Evolutionary conservation across 2,797 vertebrate genomes (phyloP).

Genomic region (Parauchenoglanis ngamensis): DNA sequence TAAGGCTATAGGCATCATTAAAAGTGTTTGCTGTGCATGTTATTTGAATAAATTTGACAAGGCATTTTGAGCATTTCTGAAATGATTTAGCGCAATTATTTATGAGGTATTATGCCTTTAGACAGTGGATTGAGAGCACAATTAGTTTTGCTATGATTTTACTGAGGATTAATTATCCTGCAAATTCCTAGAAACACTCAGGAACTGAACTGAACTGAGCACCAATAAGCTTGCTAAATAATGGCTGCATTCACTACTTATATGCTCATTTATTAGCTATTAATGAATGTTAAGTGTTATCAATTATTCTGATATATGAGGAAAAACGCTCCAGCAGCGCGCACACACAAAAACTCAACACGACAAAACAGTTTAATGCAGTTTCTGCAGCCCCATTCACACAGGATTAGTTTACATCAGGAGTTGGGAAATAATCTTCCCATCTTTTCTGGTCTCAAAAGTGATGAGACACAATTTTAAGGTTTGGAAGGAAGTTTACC

Average conservation of each 20-base stretch:
- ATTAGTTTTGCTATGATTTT: slow-evolving; percentile 5
- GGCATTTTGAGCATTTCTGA: background rate
- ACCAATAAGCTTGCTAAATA: background rate
- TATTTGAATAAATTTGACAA: background rate
- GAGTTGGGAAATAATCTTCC: background rate
- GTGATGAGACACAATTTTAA: too few species aligned
- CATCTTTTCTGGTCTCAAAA: background rate
- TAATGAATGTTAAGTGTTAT: background rate
- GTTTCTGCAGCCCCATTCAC: background rate
- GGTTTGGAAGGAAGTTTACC: too few species aligned
- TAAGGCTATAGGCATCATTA: background rate
- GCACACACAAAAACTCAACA: background rate
- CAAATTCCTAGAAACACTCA: background rate
- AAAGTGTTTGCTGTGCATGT: background rate
- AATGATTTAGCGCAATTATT: background rate
- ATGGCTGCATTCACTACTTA: background rate
- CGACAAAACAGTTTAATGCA: background rate
- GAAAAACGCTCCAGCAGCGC: background rate
- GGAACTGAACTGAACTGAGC: background rate
- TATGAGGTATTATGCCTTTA: background rate
- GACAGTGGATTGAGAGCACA: background rate
- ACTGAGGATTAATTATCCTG: background rate
- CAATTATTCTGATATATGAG: background rate
- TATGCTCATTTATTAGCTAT: background rate
- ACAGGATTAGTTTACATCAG: background rate